phyloP scores from a whole-genome alignment of 2,797 vertebrate genomes.

The Perdix hodgsoniae region DNA sequence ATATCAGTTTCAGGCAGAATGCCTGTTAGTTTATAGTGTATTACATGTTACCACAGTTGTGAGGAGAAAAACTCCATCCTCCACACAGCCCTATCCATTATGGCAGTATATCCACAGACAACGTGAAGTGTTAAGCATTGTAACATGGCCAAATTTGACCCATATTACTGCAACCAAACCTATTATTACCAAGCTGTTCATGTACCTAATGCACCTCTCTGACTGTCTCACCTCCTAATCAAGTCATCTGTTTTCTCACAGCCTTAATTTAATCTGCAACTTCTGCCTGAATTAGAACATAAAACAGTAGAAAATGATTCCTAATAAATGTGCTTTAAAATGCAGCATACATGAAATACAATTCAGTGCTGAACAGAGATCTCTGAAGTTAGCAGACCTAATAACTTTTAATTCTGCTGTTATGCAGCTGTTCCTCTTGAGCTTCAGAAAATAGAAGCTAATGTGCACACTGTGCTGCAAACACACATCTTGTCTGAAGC shows the following conservation, averaged over 20 bases:
- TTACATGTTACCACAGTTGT: not conserved
- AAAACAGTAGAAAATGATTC: not conserved
- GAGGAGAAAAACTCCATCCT: not conserved
- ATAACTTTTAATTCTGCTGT: not conserved
- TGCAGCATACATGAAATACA: not conserved
- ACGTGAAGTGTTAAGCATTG: not conserved
- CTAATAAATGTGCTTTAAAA: not conserved
- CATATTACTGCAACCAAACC: not conserved
- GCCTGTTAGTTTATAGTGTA: not conserved
- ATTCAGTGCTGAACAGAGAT: not conserved
- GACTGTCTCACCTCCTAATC: not conserved
- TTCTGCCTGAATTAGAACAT: constrained; percentile 3
- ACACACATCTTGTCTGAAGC: not conserved
- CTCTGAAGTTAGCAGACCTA: not conserved
- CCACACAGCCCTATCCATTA: not conserved
- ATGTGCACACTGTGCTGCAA: not conserved
- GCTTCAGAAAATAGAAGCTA: not conserved
- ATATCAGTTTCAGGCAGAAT: not conserved
- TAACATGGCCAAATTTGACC: not conserved
- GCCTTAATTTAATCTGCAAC: not conserved
- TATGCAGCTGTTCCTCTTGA: not conserved
- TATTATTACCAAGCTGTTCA: not conserved
- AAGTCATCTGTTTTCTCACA: not conserved
- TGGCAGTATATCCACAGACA: not conserved
- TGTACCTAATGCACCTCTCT: not conserved